These are phyloP conservation scores for Microcebus tavaratra DNA, from an alignment of 2,113 vertebrate genomes.

Conservation along the genomic window DNA sequence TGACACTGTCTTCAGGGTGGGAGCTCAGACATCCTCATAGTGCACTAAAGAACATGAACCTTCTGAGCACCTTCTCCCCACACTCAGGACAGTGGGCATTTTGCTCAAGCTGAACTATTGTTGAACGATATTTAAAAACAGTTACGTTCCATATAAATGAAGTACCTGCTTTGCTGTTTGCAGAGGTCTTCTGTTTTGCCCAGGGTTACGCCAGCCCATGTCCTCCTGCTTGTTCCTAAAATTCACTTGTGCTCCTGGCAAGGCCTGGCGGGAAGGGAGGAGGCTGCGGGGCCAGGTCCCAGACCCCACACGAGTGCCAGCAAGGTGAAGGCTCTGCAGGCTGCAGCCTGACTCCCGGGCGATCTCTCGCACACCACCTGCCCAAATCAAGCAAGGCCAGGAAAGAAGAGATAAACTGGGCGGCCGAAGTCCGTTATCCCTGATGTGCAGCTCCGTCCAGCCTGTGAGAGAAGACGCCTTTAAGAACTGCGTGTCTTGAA, in stretches of 20 bases:
- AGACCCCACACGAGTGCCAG: background rate
- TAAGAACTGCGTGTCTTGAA: background rate
- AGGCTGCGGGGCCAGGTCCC: rapidly evolving
- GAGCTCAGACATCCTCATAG: rapidly evolving
- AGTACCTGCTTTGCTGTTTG: rapidly evolving
- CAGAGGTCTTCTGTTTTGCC: background rate
- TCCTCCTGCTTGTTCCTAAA: background rate
- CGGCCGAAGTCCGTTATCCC: background rate
- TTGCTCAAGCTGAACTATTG: background rate
- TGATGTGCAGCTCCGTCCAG: background rate
- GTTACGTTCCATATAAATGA: rapidly evolving
- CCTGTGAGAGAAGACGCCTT: background rate
- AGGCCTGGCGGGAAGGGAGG: rapidly evolving
- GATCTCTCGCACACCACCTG: background rate
- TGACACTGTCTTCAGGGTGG: rapidly evolving
- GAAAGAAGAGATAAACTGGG: background rate
- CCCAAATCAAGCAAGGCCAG: background rate
- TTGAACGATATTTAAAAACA: background rate
- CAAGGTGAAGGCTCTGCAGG: background rate
- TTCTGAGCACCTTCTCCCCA: rapidly evolving
- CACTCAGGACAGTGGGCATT: rapidly evolving
- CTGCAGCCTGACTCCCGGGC: rapidly evolving
- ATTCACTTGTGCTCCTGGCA: too few relatives aligned
- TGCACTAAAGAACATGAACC: rapidly evolving
- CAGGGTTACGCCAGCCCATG: rapidly evolving